A percentile compares a stretch with the other conserved stretches of the same genome.
These are phyloP conservation scores for Mungos mungo DNA, from an alignment of 2,113 vertebrate genomes.

Conservation along the genomic window DNA sequence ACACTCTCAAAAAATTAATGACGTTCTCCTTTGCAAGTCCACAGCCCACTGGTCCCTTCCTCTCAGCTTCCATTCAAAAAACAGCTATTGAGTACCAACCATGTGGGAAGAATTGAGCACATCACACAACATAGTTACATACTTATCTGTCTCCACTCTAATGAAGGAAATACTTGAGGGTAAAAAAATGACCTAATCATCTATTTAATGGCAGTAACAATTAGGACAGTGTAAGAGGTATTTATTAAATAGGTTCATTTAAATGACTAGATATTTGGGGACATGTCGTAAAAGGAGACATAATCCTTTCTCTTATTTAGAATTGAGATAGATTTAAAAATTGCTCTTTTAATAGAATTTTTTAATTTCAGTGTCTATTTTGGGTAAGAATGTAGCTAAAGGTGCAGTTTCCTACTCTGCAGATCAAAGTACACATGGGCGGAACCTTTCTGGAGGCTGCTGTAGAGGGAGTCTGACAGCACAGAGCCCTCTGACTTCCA, in stretches of 20 bases:
- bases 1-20: not conserved
- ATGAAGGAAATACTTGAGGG: not conserved
- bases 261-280: not conserved
- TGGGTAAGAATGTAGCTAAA: not conserved
- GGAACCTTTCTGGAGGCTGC: not conserved
- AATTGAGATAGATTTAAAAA: not conserved
- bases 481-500: not conserved
- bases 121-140: not conserved
- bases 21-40: not conserved
- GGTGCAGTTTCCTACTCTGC: not conserved
- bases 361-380: not conserved
- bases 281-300: not conserved
- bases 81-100: not conserved
- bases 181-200: not conserved
- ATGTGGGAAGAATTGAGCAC: not conserved
- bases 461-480: too few species aligned
- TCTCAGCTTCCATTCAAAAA: not conserved
- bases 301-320: not conserved
- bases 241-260: not conserved
- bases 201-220: not conserved
- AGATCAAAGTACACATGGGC: fast-evolving
- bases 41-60: not conserved
- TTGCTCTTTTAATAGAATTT: not conserved
- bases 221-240: not conserved
- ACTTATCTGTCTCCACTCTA: not conserved